These are phyloP conservation scores for Clivina fossor DNA, from an alignment of 2,888 invertebrate species.

Conservation along the genomic window DNA sequence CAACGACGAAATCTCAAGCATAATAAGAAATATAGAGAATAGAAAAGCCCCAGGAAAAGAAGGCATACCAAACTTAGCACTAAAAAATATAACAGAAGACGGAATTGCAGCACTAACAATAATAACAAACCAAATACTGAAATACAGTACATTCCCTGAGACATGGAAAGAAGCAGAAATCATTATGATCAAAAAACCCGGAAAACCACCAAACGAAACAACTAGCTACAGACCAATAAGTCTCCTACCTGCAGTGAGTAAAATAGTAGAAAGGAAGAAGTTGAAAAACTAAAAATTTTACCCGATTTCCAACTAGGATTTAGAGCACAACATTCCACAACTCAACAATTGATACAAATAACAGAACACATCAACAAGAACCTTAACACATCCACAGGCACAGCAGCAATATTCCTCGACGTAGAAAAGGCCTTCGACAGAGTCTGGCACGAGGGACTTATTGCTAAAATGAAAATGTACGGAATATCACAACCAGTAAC, in stretches of 20 bases:
- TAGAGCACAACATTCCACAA: conserved; percentile 40
- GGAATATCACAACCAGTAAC: conserved; percentile 25
- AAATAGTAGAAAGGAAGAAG: conserved; percentile 37
- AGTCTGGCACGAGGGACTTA: conserved; percentile 39
- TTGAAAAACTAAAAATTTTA: conserved; percentile 33
- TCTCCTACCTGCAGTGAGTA: conserved; percentile 37
- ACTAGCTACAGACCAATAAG: conserved; percentile 41
- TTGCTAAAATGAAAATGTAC: conserved; percentile 36
- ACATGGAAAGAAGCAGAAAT: conserved; percentile 38
- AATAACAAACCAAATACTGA: conserved; percentile 9
- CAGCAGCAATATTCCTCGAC: conserved; percentile 39
- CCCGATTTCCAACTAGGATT: conserved; percentile 42
- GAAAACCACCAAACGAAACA: conserved; percentile 35
- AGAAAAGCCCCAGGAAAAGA: conserved; percentile 21
- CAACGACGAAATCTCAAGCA: conserved; percentile 4
- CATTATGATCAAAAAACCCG: conserved; percentile 39
- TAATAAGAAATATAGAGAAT: conserved; percentile 9
- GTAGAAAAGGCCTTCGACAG: conserved; percentile 27
- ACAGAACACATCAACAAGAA: background rate
- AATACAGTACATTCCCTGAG: conserved; percentile 35
- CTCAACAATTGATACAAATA: background rate
- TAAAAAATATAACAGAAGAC: conserved; percentile 35
- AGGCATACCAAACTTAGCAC: conserved; percentile 16
- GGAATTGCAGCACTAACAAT: conserved; percentile 24
- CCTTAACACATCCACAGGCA: conserved; percentile 16